Base-by-base conservation (phyloP, 2,888 invertebrate species). In the Tetropium fuscum region DNA sequence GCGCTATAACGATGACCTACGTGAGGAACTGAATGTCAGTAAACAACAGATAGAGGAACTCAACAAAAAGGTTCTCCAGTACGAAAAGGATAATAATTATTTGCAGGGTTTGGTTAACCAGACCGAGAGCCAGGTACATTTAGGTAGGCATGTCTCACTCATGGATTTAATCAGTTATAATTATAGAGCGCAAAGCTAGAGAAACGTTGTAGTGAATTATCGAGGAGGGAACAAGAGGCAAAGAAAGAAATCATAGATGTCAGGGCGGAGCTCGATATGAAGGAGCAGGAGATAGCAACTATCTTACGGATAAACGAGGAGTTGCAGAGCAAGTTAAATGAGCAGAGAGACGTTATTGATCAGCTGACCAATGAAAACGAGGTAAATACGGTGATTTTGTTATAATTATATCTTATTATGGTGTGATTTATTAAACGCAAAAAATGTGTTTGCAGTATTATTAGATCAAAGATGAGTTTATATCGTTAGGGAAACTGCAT, bases 351-450 rank as follows among this genome's bases (percentile, higher is more conserved):
- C 13, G 34, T 68, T 13, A 57, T 74, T 6, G 63, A 68, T 56
- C 69, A 75, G 56, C 63, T 71, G 16, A 58, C 45, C 6, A 68
- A 71, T 27, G 68, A 72, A 58, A 71, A 69, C 53, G 71, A 75
- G 54, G 72, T 72, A 64, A 63, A 13, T n/a, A n/a, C n/a, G n/a
- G n/a, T n/a, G n/a, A n/a, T n/a, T n/a, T n/a, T n/a, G n/a, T n/a
- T n/a, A n/a, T n/a, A n/a, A n/a, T n/a, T n/a, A n/a, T n/a, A n/a
- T n/a, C n/a, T n/a, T n/a, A n/a, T n/a, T n/a, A n/a, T n/a, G n/a
- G n/a, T n/a, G n/a, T n/a, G n/a, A n/a, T n/a, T n/a, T n/a, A n/a
- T n/a, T n/a, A n/a, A n/a, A n/a, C n/a, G n/a, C n/a, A n/a, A n/a
- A n/a, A n/a, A n/a, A n/a, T n/a, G n/a, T n/a, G n/a, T n/a, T n/a